Base-by-base conservation (phyloP, 2,888 invertebrate species). In the Mamestra brassicae region DNA sequence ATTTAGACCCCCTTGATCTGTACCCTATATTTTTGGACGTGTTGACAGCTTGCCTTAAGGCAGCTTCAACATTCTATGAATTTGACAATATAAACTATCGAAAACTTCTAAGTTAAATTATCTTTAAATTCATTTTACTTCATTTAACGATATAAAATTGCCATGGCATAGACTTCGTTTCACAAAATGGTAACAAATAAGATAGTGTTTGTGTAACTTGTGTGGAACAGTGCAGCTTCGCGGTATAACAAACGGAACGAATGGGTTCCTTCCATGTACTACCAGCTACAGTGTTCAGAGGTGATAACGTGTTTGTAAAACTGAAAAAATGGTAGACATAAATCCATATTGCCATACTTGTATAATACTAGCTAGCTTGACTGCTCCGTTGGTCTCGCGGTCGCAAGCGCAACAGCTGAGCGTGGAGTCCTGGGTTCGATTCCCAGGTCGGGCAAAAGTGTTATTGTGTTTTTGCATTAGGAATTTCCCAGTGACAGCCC, bases 101-200 rank as follows among this genome's bases (percentile, higher is more conserved):
- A 38, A 47, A 57, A 34, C n/a, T n/a, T 54, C 60, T 47, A 26
- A 42, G 52, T 76, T 17, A 54, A 50, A 76, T 70, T 38, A 57
- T 57, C 45, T 54, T 60, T 10, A 62, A 62, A 66, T 57, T 34
- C 1, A 15, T 57, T 57, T 71, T 11, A 60, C 26, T 58, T 2
- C 34, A 26, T 78, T 83, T 78, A 69, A 17, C 71, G 57, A 50
- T 58, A 50, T 83, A 62, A 83, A 69, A 83, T 73, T 78, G 70
- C 73, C 84, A 69, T 81, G 70, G 34, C 65, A 52, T n/a, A 74
- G 17, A 45, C 17, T 17, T 50, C 5, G 2, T 73, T 78, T 57
- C 26, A 52, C 47, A 74, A 66, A 80, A 68, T 67, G 15, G 17
- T 54, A 52, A 34, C 42, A 42, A 50, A 65, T 17, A 38, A 67